These are phyloP conservation scores for Drosophila pseudotalamancana DNA, from an alignment of 2,888 invertebrate species.

Conservation along the genomic window DNA sequence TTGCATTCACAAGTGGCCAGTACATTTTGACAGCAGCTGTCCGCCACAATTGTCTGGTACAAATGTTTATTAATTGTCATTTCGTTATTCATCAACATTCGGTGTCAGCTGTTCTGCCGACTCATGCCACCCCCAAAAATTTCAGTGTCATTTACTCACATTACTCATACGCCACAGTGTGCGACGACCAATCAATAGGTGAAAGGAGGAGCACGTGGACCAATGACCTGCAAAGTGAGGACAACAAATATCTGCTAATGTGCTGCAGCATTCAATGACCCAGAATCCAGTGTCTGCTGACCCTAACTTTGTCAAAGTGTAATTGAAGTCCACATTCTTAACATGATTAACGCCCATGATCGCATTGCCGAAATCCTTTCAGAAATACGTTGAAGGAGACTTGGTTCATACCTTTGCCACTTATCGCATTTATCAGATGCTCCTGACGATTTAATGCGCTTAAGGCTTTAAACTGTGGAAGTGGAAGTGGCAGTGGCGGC, in stretches of 20 bases:
- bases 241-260: conserved; percentile 65
- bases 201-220: conserved; percentile 64
- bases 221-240: conserved; percentile 49
- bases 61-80: conserved; percentile 66
- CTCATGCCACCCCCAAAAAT: conserved; percentile 22
- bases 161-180: conserved; percentile 41
- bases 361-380: conserved; percentile 66
- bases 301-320: conserved; percentile 22
- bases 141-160: conserved; percentile 20
- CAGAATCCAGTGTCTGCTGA: conserved; percentile 6
- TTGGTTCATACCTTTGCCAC: conserved; percentile 25
- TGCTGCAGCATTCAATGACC: conserved; percentile 57
- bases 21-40: conserved; percentile 42
- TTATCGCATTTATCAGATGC: conserved; percentile 31
- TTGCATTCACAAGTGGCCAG: conserved; percentile 47
- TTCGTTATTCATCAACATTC: conserved; percentile 52
- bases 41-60: conserved; percentile 41
- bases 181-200: conserved; percentile 60
- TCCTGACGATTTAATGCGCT: conserved; percentile 21
- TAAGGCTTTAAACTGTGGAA: conserved; percentile 17
- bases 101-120: conserved; percentile 12
- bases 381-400: conserved; percentile 56
- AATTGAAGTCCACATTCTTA: conserved; percentile 55
- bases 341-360: conserved; percentile 49
- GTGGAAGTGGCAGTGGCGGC: no score